These are phyloP conservation scores for Nephrotoma appendiculata DNA, from an alignment of 2,888 invertebrate genomes.

Conservation along the genomic window DNA sequence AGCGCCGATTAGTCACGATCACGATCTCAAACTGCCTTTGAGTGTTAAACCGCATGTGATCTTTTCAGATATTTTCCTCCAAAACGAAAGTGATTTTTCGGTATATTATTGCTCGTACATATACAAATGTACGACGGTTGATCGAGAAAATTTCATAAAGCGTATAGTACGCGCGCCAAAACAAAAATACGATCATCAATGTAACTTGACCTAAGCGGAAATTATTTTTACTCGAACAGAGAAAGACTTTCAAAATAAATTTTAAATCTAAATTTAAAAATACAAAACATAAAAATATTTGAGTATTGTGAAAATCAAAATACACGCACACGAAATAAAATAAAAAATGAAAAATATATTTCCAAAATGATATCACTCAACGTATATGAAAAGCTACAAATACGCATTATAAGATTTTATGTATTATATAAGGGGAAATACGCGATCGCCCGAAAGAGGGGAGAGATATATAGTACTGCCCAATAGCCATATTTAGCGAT, in stretches of 20 bases:
- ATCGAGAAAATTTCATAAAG: not conserved
- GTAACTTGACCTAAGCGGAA: constrained; percentile 4
- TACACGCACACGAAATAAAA: not conserved
- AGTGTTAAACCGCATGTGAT: not conserved
- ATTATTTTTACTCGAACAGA: not conserved
- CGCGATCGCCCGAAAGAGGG: not conserved
- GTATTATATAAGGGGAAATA: not conserved
- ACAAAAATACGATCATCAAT: not conserved
- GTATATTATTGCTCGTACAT: not conserved
- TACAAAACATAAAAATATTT: not conserved
- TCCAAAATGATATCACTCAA: not conserved
- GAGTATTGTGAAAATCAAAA: not conserved
- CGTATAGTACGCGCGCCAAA: not conserved
- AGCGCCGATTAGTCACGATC: not conserved
- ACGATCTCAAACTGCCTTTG: not conserved
- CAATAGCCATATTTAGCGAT: constrained; percentile 8
- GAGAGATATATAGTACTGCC: not conserved
- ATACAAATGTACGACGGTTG: not conserved
- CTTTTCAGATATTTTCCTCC: not conserved
- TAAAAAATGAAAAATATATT: not conserved
- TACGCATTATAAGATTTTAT: not conserved
- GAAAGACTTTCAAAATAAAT: not conserved
- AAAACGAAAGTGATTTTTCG: not conserved
- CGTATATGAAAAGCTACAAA: not conserved
- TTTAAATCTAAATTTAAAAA: not conserved